Percentiles rank a stretch among this genome's conserved stretches.
phyloP scores from a whole-genome alignment of 2,113 vertebrate genomes.

The Pimephales promelas region DNA sequence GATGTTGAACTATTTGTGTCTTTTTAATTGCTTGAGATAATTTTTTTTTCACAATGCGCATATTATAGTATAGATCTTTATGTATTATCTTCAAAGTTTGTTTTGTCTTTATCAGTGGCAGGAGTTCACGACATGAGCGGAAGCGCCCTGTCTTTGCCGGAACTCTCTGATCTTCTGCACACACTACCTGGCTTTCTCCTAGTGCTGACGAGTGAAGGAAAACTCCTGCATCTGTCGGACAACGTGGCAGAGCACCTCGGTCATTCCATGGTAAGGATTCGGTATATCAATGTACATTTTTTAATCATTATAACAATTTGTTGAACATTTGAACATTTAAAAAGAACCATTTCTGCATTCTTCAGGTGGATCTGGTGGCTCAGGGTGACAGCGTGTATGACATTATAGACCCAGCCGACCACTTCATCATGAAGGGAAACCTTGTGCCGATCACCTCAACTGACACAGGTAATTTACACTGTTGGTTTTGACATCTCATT shows the following conservation, averaged over 20 bases:
- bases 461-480: constrained; percentile 72
- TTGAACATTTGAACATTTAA: background rate
- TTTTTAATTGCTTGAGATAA: background rate
- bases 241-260: constrained; percentile 88
- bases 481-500: background rate
- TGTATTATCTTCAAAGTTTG: background rate
- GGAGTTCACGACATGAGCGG: constrained; percentile 63
- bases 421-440: constrained; percentile 82
- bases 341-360: background rate
- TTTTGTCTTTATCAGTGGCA: constrained; percentile 46
- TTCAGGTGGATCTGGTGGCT: constrained; percentile 86
- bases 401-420: constrained; percentile 84
- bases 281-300: background rate
- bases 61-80: background rate
- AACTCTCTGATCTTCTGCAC: constrained; percentile 85
- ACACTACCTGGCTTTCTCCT: constrained; percentile 86
- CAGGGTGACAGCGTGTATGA: constrained; percentile 90
- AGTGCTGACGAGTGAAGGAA: constrained; percentile 86
- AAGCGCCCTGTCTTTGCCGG: constrained; percentile 77
- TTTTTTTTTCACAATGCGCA: too few species aligned
- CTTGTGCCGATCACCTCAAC: constrained; percentile 75
- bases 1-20: background rate
- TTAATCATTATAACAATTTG: background rate
- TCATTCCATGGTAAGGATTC: constrained; percentile 89
- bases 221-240: constrained; percentile 89